phyloP scores from a whole-genome alignment of 2,797 vertebrate species.

The Lithobates sylvaticus region DNA sequence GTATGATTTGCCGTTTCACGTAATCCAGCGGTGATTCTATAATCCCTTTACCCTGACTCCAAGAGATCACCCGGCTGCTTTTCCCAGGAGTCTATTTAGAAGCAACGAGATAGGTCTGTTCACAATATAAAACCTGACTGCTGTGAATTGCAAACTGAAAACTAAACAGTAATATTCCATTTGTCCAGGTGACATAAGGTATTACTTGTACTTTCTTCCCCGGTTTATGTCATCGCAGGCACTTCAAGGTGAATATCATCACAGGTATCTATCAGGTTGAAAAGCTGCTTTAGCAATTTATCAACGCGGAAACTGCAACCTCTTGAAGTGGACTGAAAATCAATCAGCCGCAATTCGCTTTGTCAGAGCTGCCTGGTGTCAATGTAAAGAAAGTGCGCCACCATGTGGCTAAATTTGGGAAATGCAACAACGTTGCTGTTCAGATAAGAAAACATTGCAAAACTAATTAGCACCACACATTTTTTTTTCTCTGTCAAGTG shows the following conservation, averaged over 20 bases:
- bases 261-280: constrained; percentile 49
- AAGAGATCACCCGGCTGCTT: constrained; percentile 13
- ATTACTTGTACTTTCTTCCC: constrained; percentile 16
- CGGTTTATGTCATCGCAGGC: constrained; percentile 27
- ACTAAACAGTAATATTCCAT: background rate
- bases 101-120: background rate
- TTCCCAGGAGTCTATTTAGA: constrained; percentile 28
- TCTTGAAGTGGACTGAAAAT: constrained; percentile 14
- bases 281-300: constrained; percentile 53
- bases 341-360: constrained; percentile 5
- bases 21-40: constrained; percentile 31
- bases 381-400: constrained; percentile 37
- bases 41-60: constrained; percentile 30
- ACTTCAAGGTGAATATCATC: constrained; percentile 59
- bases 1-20: constrained; percentile 28
- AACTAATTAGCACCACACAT: background rate
- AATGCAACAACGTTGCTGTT: background rate
- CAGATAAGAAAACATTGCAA: background rate
- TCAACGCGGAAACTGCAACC: constrained; percentile 39
- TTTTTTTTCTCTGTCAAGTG: too few species aligned
- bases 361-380: background rate
- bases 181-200: constrained; percentile 32
- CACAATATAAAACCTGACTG: background rate
- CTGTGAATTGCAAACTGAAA: background rate
- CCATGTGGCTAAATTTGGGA: constrained; percentile 9